phyloP scores from a whole-genome alignment of 2,113 vertebrate genomes.

The Pelecanus crispus region DNA sequence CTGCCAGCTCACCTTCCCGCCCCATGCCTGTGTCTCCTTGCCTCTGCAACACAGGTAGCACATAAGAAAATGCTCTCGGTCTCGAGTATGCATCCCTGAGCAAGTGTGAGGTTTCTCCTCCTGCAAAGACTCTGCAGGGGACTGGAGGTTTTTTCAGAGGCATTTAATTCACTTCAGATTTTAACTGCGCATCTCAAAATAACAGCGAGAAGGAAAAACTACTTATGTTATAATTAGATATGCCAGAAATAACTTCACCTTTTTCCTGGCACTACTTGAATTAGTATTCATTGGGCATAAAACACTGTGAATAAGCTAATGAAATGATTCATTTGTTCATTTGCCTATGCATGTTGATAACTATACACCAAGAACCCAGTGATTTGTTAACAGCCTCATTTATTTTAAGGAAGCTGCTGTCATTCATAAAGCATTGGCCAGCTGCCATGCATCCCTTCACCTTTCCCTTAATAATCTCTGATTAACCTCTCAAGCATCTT shows the following conservation, averaged over 20 bases:
- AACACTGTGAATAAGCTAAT: neutral
- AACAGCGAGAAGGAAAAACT: neutral
- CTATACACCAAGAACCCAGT: neutral
- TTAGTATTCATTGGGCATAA: neutral
- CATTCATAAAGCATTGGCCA: neutral
- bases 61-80: accelerated
- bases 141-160: neutral
- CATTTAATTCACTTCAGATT: neutral
- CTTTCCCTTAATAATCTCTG: neutral
- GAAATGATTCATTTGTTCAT: conserved; percentile 18
- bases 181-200: neutral
- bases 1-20: neutral
- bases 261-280: neutral
- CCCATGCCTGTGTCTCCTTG: accelerated
- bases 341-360: neutral
- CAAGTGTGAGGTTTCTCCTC: neutral
- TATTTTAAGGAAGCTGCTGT: conserved; percentile 20
- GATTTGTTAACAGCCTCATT: conserved; percentile 2
- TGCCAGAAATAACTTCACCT: neutral
- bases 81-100: accelerated
- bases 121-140: neutral
- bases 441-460: neutral
- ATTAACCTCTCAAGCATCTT: neutral
- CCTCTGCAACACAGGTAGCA: neutral
- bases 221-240: neutral